Evolutionary conservation across 1,140 invertebrate species (phyloP), one percentile per base, ranked within the genome.

Genomic region (Grapholita molesta): DNA sequence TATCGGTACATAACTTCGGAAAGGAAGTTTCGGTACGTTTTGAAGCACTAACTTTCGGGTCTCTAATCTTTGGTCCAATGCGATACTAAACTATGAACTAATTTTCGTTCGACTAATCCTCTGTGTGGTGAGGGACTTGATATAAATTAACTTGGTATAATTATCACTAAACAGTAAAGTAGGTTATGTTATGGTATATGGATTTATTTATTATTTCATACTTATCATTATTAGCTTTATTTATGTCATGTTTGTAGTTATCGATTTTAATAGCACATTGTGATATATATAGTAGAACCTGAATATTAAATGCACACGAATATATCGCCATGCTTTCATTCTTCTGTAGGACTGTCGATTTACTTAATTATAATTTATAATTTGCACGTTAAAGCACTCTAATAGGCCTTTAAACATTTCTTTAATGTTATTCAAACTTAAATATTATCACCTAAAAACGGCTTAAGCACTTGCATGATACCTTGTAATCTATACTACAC

Each of bases 1-100:
- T 91, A 69, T 90, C 88, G n/a, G 85, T 90, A 21, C 88, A 88
- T 72, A 79, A 81, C 24, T 76, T 76, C 70, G 73, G 73, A 23
- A 88, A 86, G 85, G 86, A 88, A 74, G 69, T 78, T 78, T 79
- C 77, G 89, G 89, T 91, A 91, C 79, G 89, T 91, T 42, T 15
- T 55, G 33, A 61, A 35, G 77, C 66, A 76, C 79, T 73, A 75
- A 78, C 72, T 64, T 61, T 69, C 67, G 55, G 57, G 67, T n/a
- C 25, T 18, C n/a, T 28, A 15, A 28, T 32, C 28, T 52, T 25
- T 48, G 42, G 35, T 67, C 66, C 15, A 25, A 66, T 35, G 18
- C 21, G 32, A 66, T 24, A 53, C 42, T 48, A 28, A 24, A 66
- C 52, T 23, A 3, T 23, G 6, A 24, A 32, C 55, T 61, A 61